Base-by-base conservation (phyloP, 2,797 vertebrate genomes). In the Lerista edwardsae region DNA sequence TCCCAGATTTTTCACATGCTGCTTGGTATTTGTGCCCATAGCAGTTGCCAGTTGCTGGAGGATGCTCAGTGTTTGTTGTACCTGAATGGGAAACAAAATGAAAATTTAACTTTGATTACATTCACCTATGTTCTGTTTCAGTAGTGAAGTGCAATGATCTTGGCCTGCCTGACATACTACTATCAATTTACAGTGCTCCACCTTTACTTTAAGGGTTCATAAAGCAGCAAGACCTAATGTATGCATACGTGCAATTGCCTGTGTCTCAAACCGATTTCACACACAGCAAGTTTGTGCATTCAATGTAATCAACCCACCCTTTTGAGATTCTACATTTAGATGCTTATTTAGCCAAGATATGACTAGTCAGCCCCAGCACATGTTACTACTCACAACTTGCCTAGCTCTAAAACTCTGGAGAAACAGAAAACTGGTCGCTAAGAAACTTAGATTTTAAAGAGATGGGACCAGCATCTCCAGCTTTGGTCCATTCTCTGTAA, bases 21-120 rank as follows among this genome's bases (percentile, higher is more conserved):
- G 98, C 90, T 97, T 99, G 75, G 99, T 96, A 85, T 97, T 98
- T 61, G 97, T 97, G 82, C 99, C 98, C 96, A 99, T 98, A 27
- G 98, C 97, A 51, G 96, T 96, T 75, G 98, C 97, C 78, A 99
- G 84, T 55, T 99, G 99, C 93, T 99, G 98, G 79, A 99, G 96
- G 86, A 99, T 99, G 41, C 85, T 96, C 86, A 99, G 92, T 0
- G 98, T 98, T 94, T 99, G 98, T 69, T 97, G 98, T 62, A 99
- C 98, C 98, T 99, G 92, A 41, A 69, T 75, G 55, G 57, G 67
- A 74, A 72, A 29, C 51, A 87, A 80, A 1, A 9, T 2, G 78
- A 75, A 27, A 51, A 41, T 67, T 74, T 83, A 92, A 75, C 36
- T 1, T 29, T n/a, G 55, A 6, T n/a, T 85, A 21, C 51, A 31